Evolutionary conservation across 2,888 invertebrate genomes (phyloP).

Genomic region (Troglohyphantes excavatus): DNA sequence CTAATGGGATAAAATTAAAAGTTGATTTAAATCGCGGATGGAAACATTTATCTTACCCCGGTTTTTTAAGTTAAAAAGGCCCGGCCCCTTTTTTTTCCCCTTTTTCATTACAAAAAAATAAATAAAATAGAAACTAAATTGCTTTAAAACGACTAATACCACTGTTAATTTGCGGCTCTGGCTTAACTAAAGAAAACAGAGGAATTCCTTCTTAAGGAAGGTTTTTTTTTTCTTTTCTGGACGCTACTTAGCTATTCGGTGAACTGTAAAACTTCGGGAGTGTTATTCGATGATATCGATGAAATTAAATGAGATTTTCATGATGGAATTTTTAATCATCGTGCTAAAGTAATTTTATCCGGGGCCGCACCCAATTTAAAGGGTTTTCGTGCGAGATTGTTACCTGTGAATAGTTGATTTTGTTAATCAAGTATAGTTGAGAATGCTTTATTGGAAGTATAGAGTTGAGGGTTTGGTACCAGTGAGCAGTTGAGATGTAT

Average conservation of each 20-base stretch:
- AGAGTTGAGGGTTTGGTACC: too few relatives aligned
- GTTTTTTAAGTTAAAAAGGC: constrained; percentile 42
- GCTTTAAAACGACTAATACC: constrained; percentile 53
- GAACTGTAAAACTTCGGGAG: constrained; percentile 8
- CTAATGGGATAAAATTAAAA: constrained; percentile 77
- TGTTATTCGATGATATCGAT: constrained; percentile 52
- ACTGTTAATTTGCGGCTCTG: constrained; percentile 47
- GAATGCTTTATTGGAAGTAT: too few relatives aligned
- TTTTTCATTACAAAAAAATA: constrained; percentile 22
- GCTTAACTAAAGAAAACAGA: not conserved
- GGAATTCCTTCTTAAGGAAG: not conserved
- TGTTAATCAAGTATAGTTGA: too few relatives aligned
- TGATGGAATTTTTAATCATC: constrained; percentile 63
- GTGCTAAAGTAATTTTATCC: constrained; percentile 48
- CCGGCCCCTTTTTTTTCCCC: constrained; percentile 23
- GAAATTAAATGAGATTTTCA: constrained; percentile 51
- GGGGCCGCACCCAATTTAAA: constrained; percentile 29
- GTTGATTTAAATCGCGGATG: constrained; percentile 76
- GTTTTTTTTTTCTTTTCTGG: not conserved
- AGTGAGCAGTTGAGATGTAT: not conserved
- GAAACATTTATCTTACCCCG: constrained; percentile 75
- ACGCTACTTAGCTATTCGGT: not conserved
- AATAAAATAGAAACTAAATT: constrained; percentile 58
- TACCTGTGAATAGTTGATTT: not conserved
- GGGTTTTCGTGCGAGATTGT: constrained; percentile 24